phyloP scores from a whole-genome alignment of 2,888 invertebrate species.

The Leptura quadrifasciata region DNA sequence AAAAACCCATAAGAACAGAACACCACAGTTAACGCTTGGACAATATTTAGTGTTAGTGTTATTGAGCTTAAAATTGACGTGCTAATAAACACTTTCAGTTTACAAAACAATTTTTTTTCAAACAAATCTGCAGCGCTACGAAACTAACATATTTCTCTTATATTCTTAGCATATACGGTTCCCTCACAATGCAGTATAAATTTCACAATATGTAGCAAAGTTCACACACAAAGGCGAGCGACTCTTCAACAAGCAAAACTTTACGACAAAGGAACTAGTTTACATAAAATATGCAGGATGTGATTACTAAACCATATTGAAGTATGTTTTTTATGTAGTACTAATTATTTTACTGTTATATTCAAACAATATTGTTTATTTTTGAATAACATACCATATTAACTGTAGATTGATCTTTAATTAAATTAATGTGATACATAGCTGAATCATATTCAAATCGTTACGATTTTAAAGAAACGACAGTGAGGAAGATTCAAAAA shows the following conservation, averaged over 20 bases:
- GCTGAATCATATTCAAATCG: too few species aligned
- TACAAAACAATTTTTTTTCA: too few species aligned
- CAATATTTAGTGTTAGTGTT: too few species aligned
- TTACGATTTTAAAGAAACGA: too few species aligned
- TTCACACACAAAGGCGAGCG: conserved; percentile 22
- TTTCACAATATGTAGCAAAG: conserved; percentile 30
- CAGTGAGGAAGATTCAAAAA: too few species aligned
- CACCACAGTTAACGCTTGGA: too few species aligned
- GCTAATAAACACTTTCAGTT: too few species aligned
- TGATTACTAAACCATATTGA: conserved; percentile 22
- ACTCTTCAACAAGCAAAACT: conserved; percentile 28
- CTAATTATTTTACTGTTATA: conserved; percentile 5
- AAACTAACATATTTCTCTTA: not conserved
- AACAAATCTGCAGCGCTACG: not conserved
- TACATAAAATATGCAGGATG: conserved; percentile 29
- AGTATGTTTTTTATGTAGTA: conserved; percentile 26
- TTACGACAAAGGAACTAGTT: conserved; percentile 35
- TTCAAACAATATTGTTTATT: conserved; percentile 1
- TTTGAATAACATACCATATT: too few species aligned
- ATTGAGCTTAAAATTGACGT: too few species aligned
- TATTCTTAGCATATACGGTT: not conserved
- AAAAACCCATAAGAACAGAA: too few species aligned
- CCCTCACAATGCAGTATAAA: conserved; percentile 13
- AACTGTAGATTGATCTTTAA: too few species aligned
- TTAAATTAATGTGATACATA: too few species aligned